These are phyloP conservation scores for Astreopora myriophthalma DNA, from an alignment of 64 coral and sea anemone species.

Conservation along the genomic window DNA sequence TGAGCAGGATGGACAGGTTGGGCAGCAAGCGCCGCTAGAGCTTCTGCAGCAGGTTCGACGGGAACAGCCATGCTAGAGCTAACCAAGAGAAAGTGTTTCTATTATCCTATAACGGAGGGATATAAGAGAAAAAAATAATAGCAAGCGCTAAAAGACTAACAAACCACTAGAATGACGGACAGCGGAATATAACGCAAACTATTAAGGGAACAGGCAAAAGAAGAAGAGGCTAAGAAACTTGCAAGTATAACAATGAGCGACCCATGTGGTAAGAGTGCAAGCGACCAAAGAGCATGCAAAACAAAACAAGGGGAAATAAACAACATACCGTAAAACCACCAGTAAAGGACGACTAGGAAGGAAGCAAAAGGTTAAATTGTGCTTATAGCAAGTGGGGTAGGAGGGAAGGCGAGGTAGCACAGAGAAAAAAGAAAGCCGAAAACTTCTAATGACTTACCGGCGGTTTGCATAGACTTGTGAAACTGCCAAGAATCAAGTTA, in stretches of 20 bases:
- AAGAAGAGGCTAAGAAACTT: neutral
- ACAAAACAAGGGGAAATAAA: neutral
- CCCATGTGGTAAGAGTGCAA: neutral
- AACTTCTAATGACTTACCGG: neutral
- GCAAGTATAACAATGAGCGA: neutral
- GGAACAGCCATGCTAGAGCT: neutral
- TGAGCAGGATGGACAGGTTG: neutral
- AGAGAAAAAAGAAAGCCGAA: neutral
- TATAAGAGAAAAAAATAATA: neutral
- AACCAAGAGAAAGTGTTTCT: neutral
- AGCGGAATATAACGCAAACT: neutral
- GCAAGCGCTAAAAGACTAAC: neutral
- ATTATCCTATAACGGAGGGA: neutral
- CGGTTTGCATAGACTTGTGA: neutral
- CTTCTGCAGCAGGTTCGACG: neutral
- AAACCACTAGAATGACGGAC: neutral
- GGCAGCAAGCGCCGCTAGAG: neutral
- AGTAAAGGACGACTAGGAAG: neutral
- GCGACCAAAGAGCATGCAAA: neutral
- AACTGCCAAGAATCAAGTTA: neutral
- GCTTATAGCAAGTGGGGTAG: neutral
- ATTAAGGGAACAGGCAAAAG: neutral
- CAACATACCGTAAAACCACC: neutral
- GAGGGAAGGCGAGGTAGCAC: neutral
- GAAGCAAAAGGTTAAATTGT: neutral